Conservation (phyloP, 2,797 vertebrate genomes). For the Crenuchus spilurus region DNA sequence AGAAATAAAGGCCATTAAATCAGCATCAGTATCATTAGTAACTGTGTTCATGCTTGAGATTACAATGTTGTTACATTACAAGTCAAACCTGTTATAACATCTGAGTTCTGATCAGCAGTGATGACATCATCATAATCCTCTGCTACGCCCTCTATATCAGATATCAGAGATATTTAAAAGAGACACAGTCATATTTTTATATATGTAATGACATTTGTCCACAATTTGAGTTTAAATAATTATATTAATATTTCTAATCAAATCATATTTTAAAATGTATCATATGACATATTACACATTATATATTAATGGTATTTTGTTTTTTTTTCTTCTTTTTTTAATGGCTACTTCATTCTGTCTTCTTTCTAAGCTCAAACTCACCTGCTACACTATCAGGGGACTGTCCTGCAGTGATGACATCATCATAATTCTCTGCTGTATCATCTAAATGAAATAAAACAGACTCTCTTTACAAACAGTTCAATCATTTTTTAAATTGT, state of each 20-base stretch:
- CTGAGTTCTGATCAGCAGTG: conserved; percentile 1
- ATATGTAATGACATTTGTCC: too few species aligned
- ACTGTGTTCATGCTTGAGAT: not conserved
- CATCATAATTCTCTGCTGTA: conserved; percentile 17
- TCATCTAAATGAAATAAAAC: conserved; percentile 8
- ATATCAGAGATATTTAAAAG: not conserved
- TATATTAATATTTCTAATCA: too few species aligned
- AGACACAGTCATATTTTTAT: not conserved
- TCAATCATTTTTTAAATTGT: not conserved
- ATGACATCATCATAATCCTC: conserved; percentile 17
- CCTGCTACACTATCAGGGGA: not conserved
- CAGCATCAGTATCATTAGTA: not conserved
- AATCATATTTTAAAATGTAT: too few species aligned
- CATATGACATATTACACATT: not conserved
- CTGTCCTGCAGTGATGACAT: conserved; percentile 25
- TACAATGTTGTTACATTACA: not conserved
- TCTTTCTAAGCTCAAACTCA: not conserved
- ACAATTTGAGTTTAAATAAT: too few species aligned
- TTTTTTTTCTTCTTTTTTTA: too few species aligned
- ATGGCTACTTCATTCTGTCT: not conserved
- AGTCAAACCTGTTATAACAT: not conserved
- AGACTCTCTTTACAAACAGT: conserved; percentile 3
- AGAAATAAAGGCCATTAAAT: not conserved
- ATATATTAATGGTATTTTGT: too few species aligned
- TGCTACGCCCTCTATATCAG: conserved; percentile 7